phyloP scores from a whole-genome alignment of 1,140 invertebrate species.

The Propsilocerus akamusi region DNA sequence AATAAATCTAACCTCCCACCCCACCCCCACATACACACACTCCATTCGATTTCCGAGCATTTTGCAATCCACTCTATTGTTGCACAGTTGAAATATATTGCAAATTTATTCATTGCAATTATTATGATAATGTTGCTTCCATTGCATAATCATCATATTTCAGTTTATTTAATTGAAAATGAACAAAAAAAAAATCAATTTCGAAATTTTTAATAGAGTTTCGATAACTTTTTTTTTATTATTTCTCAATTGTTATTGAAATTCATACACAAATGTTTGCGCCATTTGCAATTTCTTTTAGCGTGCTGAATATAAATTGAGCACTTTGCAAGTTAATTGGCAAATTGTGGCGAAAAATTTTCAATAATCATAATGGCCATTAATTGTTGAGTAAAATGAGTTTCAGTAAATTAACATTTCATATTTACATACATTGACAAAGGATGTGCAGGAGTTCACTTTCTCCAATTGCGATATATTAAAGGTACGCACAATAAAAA shows the following conservation, averaged over 20 bases:
- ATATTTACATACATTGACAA: not conserved
- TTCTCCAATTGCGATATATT: not conserved
- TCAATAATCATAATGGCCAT: conserved; percentile 1
- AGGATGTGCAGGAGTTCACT: not conserved
- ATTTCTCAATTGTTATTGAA: not conserved
- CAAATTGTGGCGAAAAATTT: not conserved
- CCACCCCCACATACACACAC: no score
- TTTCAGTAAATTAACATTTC: not conserved
- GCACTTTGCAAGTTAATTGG: not conserved
- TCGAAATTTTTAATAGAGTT: not conserved
- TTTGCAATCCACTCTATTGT: no score
- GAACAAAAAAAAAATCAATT: not conserved
- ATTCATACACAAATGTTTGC: no score
- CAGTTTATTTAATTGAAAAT: not conserved
- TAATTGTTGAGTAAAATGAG: no score
- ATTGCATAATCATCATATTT: not conserved
- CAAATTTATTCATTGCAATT: no score
- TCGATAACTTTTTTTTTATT: not conserved
- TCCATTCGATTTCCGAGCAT: no score
- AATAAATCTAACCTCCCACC: no score
- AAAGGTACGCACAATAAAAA: no score
- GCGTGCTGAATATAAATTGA: no score
- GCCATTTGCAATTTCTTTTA: no score
- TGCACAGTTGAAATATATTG: no score
- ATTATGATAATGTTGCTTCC: no score